Percentiles rank a stretch among this genome's conserved stretches.
Conservation (phyloP, 2,888 invertebrate species). For the Tipula vernalis region DNA sequence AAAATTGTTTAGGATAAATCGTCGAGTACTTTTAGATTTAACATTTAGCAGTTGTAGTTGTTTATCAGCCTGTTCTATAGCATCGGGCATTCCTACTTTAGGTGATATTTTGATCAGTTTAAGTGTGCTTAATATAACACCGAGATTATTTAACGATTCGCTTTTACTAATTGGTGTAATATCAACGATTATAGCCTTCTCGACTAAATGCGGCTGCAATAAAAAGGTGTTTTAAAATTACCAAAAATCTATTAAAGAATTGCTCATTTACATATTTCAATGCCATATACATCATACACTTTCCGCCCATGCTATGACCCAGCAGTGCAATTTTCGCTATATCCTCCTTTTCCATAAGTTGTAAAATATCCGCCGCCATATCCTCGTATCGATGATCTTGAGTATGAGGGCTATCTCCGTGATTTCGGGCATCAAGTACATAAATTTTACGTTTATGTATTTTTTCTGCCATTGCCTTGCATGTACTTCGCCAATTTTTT, state of each 20-base stretch:
- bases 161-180: slow-evolving; percentile 51
- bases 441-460: slow-evolving; percentile 53
- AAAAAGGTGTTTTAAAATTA: slow-evolving; percentile 21
- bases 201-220: slow-evolving; percentile 44
- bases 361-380: slow-evolving; percentile 60
- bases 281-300: slow-evolving; percentile 75
- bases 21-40: slow-evolving; percentile 42
- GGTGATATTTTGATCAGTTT: slow-evolving; percentile 42
- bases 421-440: slow-evolving; percentile 82
- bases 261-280: slow-evolving; percentile 45
- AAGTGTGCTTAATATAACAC: slow-evolving; percentile 22
- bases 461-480: slow-evolving; percentile 47
- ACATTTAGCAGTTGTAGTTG: slow-evolving; percentile 44
- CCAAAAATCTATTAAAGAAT: background rate
- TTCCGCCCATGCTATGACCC: slow-evolving; percentile 96
- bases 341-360: slow-evolving; percentile 48
- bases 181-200: slow-evolving; percentile 57
- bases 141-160: slow-evolving; percentile 37
- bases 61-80: slow-evolving; percentile 50
- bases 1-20: slow-evolving; percentile 80
- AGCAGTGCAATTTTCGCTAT: slow-evolving; percentile 54
- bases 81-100: slow-evolving; percentile 53
- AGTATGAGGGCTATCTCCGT: slow-evolving; percentile 84
- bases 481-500: slow-evolving; percentile 72
- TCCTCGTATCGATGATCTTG: slow-evolving; percentile 58